Conservation (phyloP, 2,888 invertebrate species). For the Rugalucina vietnamica region DNA sequence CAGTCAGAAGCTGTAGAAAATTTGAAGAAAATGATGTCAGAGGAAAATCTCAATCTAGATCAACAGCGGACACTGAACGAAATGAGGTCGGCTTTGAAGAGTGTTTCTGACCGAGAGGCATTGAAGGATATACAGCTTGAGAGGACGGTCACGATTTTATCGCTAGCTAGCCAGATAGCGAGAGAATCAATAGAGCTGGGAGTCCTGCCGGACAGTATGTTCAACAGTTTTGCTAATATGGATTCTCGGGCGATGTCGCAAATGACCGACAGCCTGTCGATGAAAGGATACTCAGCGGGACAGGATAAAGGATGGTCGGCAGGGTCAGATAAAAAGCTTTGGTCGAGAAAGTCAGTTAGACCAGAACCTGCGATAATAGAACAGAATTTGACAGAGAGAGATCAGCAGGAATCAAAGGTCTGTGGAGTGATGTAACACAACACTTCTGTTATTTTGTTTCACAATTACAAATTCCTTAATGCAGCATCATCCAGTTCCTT, state of each 20-base stretch:
- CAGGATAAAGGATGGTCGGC: background rate
- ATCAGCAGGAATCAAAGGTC: background rate
- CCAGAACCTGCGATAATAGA: background rate
- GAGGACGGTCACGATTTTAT: conserved; percentile 71
- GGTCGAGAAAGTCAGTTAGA: background rate
- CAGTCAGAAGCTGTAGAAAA: conserved; percentile 65
- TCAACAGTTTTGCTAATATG: conserved; percentile 67
- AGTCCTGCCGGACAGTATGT: conserved; percentile 69
- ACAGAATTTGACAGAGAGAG: background rate
- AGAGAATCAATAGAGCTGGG: conserved; percentile 73
- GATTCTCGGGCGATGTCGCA: conserved; percentile 53
- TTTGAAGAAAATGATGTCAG: conserved; percentile 66
- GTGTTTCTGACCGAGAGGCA: conserved; percentile 44
- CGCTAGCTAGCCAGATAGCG: conserved; percentile 75
- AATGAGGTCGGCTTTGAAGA: conserved; percentile 53
- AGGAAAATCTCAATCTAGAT: conserved; percentile 63
- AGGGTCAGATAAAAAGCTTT: background rate
- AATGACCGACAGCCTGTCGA: background rate
- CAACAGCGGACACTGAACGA: conserved; percentile 63
- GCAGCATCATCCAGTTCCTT: no score
- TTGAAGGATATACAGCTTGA: conserved; percentile 68
- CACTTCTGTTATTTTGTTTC: no score
- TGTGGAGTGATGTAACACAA: background rate
- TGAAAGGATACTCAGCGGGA: background rate
- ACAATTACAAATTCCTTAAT: no score